Evolutionary conservation across 1,140 invertebrate genomes (phyloP), one percentile per base, ranked within the genome.

Genomic region (Holcopasites calliopsidis): DNA sequence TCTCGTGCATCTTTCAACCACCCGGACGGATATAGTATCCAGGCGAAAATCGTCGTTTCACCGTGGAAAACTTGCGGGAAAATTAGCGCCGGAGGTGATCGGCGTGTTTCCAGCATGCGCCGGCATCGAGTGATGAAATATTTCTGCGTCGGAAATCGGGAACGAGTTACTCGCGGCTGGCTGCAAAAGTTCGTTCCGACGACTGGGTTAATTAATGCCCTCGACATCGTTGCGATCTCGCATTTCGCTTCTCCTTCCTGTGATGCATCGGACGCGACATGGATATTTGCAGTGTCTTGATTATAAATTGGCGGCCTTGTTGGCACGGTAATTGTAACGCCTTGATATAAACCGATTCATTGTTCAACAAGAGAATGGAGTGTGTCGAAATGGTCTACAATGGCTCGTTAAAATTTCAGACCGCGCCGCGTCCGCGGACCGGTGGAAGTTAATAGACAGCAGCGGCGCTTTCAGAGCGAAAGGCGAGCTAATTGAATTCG

Each of bases 351-450:
- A 6, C 5, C 21, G 16, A 31, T 18, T 47, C 18, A 26, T 62
- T 31, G 60, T 62, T 62, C n/a, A 26, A 62, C 28, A 0, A 21
- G 31, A n/a, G 40, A 16, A 26, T 6, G 42, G 21, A 35, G 49
- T 21, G 64, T 38, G 50, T 38, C 38, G 64, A 66, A 66, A 66
- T 21, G 33, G 11, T 31, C 31, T 38, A 66, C 64, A 66, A 66
- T 66, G 64, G 64, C 64, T 66, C 64, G 64, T 66, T 66, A 66
- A 66, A 66, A 66, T 66, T 66, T 66, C 31, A 52, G 64, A 38
- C 33, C 64, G 21, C 16, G 13, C n/a, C n/a, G n/a, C n/a, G n/a
- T n/a, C n/a, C n/a, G n/a, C n/a, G n/a, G n/a, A n/a, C n/a, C 16
- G 64, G 47, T 38, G 31, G 64, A 66, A 66, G 64, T 66, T 66